Percentiles rank a stretch among this genome's conserved stretches.
These are phyloP conservation scores for Arenaria interpres DNA, from an alignment of 2,113 vertebrate species.

Conservation along the genomic window DNA sequence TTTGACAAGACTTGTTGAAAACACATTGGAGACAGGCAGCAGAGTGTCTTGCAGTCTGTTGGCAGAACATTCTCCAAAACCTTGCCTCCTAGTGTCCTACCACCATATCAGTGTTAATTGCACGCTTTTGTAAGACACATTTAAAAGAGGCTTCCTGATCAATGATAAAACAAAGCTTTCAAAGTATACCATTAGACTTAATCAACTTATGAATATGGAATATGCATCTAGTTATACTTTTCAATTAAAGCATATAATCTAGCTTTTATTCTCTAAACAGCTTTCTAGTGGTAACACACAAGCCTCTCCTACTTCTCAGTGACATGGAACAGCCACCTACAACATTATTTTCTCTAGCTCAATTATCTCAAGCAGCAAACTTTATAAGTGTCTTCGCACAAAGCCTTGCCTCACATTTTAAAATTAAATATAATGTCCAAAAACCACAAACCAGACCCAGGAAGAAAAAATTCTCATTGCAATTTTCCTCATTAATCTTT, in stretches of 20 bases:
- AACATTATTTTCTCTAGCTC: neutral
- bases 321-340: neutral
- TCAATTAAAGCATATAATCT: neutral
- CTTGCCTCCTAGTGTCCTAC: neutral
- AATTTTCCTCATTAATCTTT: neutral
- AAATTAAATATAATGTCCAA: neutral
- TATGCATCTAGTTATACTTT: neutral
- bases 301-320: neutral
- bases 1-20: neutral
- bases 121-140: neutral
- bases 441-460: neutral
- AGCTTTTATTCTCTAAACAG: neutral
- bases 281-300: neutral
- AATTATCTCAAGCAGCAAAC: neutral
- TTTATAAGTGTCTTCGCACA: neutral
- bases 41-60: neutral
- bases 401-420: neutral
- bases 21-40: neutral
- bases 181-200: neutral
- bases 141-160: neutral
- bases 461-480: neutral
- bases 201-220: neutral
- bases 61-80: neutral
- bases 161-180: neutral
- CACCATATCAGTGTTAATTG: accelerated